A percentile compares a stretch with the other conserved stretches of the same genome.
Evolutionary conservation across 1,140 invertebrate species (phyloP).

Genomic region (Pissodes strobi): DNA sequence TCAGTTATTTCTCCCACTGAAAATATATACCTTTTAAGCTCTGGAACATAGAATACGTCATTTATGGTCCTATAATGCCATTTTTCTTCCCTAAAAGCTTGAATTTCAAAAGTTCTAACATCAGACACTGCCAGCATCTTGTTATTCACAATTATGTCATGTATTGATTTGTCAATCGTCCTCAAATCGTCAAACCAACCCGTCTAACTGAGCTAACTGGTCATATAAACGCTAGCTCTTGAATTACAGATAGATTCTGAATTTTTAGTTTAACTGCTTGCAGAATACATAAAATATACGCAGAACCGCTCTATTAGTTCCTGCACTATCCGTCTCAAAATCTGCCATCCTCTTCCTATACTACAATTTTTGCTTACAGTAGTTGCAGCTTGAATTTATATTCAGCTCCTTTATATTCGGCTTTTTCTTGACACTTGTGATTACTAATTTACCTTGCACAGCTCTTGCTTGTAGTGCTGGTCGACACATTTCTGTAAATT

Average conservation of each 20-base stretch:
- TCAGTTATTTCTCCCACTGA: conserved; percentile 31
- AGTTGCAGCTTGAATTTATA: no score
- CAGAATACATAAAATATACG: no score
- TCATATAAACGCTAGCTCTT: no score
- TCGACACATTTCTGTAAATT: conserved; percentile 40
- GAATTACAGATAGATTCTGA: no score
- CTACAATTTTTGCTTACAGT: no score
- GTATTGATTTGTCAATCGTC: conserved; percentile 8
- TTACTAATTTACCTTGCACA: conserved; percentile 14
- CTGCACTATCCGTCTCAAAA: no score
- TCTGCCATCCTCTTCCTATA: no score
- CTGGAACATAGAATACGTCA: conserved; percentile 25
- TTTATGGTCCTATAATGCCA: conserved; percentile 20
- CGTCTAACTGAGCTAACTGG: no score
- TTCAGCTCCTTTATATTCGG: no score
- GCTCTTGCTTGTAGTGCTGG: conserved; percentile 37
- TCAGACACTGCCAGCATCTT: conserved; percentile 36
- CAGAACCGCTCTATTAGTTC: no score
- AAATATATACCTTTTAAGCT: conserved; percentile 19
- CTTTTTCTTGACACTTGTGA: no score
- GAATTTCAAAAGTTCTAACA: conserved; percentile 38
- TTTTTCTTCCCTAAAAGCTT: conserved; percentile 15
- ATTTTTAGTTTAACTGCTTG: no score
- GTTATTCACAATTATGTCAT: conserved; percentile 38
- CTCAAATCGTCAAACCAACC: conserved; percentile 10